A percentile compares a stretch with the other conserved stretches of the same genome.
Evolutionary conservation across 35 echinoderm and acorn worm genomes (phyloP).

Genomic region (Amphiura filiformis): DNA sequence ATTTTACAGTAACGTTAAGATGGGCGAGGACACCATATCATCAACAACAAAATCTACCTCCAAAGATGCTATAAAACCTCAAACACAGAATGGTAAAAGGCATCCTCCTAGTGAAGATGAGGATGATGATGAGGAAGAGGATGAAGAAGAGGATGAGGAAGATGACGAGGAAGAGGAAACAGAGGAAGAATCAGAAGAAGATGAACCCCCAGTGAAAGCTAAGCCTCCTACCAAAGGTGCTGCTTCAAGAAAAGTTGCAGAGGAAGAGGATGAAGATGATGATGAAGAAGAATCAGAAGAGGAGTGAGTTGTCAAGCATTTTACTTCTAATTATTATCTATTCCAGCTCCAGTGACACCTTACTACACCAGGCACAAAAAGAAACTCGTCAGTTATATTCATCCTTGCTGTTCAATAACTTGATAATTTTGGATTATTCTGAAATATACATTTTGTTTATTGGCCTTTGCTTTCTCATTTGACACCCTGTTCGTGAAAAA

Average conservation of each 20-base stretch:
- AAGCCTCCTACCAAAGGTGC: neutral
- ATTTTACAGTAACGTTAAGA: neutral
- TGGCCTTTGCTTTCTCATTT: too few species aligned
- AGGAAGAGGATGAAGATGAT: neutral
- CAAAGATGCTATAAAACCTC: neutral
- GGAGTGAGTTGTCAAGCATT: too few species aligned
- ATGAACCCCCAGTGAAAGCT: neutral
- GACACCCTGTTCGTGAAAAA: too few species aligned
- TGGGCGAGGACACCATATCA: neutral
- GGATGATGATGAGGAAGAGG: neutral
- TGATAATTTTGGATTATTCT: too few species aligned
- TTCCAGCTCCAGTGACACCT: too few species aligned
- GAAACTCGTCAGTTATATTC: too few species aligned
- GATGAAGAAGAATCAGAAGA: neutral
- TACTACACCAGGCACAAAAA: too few species aligned
- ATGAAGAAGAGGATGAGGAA: neutral
- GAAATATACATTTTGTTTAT: too few species aligned
- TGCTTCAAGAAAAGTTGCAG: neutral
- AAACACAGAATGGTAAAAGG: neutral
- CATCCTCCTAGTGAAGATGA: too few species aligned
- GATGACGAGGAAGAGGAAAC: neutral
- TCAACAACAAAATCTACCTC: neutral
- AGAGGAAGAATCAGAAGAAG: neutral
- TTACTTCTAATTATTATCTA: too few species aligned
- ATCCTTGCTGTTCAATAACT: too few species aligned